phyloP scores from a whole-genome alignment of 2,888 invertebrate species.

The Trachelus tabidus region DNA sequence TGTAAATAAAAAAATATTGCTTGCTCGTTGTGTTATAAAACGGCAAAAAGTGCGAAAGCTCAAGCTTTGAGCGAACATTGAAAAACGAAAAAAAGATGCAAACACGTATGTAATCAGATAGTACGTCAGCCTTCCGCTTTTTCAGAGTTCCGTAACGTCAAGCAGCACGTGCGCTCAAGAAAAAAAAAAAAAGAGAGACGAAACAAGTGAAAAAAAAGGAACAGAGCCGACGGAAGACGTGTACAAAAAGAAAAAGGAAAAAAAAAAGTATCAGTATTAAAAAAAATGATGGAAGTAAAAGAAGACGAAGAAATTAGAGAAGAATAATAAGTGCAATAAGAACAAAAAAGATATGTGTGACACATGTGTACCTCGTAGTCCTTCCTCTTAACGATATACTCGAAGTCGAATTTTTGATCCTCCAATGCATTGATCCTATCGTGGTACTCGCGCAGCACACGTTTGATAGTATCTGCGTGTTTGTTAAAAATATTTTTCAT shows the following conservation, averaged over 20 bases:
- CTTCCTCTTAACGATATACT: slow-evolving; percentile 97
- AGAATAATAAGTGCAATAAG: neutral
- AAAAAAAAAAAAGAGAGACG: slow-evolving; percentile 18
- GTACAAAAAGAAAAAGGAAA: slow-evolving; percentile 8
- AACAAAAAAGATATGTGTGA: slow-evolving; percentile 15
- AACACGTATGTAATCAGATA: neutral
- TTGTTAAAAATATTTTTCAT: neutral
- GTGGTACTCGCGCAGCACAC: slow-evolving; percentile 86
- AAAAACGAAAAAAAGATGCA: slow-evolving; percentile 6
- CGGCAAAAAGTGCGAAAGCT: too few species aligned
- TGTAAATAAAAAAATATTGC: too few species aligned
- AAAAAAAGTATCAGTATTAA: slow-evolving; percentile 15
- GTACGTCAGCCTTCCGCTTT: too few species aligned
- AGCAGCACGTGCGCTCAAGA: neutral
- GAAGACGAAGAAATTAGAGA: slow-evolving; percentile 6
- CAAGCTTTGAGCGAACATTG: neutral
- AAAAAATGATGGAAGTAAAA: slow-evolving; percentile 25
- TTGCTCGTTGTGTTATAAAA: too few species aligned
- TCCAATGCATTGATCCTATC: slow-evolving; percentile 89
- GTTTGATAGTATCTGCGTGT: slow-evolving; percentile 78
- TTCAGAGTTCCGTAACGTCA: too few species aligned
- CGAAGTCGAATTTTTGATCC: slow-evolving; percentile 97
- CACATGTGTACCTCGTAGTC: slow-evolving; percentile 89
- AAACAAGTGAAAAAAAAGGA: slow-evolving; percentile 15
- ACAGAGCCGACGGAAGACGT: neutral